These are phyloP conservation scores for Caiman crocodilus DNA, from an alignment of 2,797 vertebrate genomes.

Conservation along the genomic window DNA sequence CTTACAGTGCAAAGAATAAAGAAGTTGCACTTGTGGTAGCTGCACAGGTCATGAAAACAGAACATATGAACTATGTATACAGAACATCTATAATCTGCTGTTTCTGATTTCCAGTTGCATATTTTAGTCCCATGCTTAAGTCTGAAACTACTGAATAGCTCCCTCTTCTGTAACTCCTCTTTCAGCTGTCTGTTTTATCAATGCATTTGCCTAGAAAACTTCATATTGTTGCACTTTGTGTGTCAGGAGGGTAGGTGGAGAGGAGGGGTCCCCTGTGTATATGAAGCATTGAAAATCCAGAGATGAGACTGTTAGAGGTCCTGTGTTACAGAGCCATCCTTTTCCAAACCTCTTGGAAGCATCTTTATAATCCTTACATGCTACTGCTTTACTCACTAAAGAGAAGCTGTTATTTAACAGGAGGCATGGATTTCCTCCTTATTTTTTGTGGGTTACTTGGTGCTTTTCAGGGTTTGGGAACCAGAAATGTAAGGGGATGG, in stretches of 20 bases:
- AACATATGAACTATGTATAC: neutral
- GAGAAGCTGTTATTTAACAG: neutral
- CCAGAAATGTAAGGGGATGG: neutral
- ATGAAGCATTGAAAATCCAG: neutral
- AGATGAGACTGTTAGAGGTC: neutral
- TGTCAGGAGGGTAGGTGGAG: accelerated
- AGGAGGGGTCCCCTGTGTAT: neutral
- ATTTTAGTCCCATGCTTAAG: neutral
- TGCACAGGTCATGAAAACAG: neutral
- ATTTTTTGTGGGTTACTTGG: neutral
- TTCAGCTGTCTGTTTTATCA: neutral
- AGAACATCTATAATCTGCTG: accelerated
- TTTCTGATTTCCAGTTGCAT: neutral
- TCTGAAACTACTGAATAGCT: neutral
- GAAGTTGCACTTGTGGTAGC: neutral
- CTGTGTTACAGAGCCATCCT: neutral
- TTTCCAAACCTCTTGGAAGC: neutral
- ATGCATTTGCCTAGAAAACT: neutral
- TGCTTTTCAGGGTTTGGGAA: neutral
- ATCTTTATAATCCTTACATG: neutral
- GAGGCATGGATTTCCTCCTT: neutral
- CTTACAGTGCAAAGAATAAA: neutral
- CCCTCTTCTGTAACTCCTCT: neutral
- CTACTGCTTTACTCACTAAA: neutral
- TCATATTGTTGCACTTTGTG: too few relatives aligned